Percentiles rank a stretch among this genome's conserved stretches.
Evolutionary conservation across 2,797 vertebrate species (phyloP).

Genomic region (Myotis vivesi): DNA sequence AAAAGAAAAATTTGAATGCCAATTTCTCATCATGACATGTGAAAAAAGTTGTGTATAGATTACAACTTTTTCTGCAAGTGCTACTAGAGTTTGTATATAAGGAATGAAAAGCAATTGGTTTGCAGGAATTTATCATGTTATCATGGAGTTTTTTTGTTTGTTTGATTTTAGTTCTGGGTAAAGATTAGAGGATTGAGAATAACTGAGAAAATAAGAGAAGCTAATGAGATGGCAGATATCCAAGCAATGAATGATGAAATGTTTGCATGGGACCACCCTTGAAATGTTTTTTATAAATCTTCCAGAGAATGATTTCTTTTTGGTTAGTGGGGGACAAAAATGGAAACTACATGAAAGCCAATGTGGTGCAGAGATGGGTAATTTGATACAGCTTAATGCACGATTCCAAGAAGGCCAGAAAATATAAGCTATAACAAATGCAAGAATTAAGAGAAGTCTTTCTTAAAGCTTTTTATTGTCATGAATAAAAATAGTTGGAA

Average conservation of each 20-base stretch:
- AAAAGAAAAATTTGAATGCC: background rate
- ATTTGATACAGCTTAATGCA: background rate
- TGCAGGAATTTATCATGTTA: background rate
- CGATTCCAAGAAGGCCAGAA: background rate
- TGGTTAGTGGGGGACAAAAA: background rate
- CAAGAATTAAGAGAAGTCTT: background rate
- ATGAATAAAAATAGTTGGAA: background rate
- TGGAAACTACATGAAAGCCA: background rate
- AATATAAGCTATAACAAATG: background rate
- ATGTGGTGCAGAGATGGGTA: background rate
- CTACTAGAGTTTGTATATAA: background rate
- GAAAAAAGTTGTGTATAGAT: too few species aligned
- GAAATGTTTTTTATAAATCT: background rate
- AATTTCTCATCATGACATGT: background rate
- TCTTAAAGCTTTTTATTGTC: background rate
- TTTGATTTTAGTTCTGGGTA: background rate
- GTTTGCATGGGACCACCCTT: background rate
- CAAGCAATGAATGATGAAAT: background rate
- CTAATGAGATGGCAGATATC: background rate
- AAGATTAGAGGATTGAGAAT: background rate
- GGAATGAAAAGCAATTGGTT: background rate
- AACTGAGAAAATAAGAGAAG: background rate
- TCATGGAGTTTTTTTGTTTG: too few species aligned
- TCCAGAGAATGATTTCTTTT: background rate
- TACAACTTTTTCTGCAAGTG: background rate